phyloP scores from a whole-genome alignment of 64 coral and sea anemone genomes.

The Porites lutea region DNA sequence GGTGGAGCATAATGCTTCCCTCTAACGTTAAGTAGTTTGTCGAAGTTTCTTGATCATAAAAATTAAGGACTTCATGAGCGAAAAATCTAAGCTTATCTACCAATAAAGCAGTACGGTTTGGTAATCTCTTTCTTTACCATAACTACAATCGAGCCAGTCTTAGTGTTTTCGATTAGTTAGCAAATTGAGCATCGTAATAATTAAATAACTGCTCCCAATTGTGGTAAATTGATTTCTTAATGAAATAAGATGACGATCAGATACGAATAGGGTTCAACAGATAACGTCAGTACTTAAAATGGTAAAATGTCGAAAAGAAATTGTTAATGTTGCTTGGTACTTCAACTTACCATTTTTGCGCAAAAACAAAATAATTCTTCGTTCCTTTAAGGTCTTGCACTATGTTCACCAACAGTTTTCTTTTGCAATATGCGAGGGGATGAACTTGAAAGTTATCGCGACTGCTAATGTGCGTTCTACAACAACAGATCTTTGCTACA shows the following conservation, averaged over 20 bases:
- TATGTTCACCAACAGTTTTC: neutral
- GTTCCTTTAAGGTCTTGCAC: neutral
- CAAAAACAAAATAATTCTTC: neutral
- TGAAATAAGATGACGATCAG: neutral
- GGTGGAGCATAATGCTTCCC: too few species aligned
- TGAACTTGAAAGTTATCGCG: neutral
- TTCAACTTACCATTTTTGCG: slow-evolving; percentile 9
- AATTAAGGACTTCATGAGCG: too few species aligned
- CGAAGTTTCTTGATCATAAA: too few species aligned
- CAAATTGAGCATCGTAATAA: slow-evolving; percentile 1
- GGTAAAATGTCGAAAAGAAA: neutral
- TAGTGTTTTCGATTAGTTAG: neutral
- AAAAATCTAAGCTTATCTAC: too few species aligned
- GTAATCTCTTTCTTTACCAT: too few species aligned
- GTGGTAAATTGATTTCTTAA: slow-evolving; percentile 6
- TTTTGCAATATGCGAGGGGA: too few species aligned
- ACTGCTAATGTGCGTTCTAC: neutral
- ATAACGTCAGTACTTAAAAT: too few species aligned
- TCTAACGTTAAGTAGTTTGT: too few species aligned
- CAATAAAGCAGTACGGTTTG: too few species aligned
- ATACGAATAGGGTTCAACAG: neutral
- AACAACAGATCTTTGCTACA: neutral
- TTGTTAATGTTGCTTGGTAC: neutral
- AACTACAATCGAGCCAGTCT: neutral
- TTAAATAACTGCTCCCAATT: slow-evolving; percentile 30